A percentile compares a stretch with the other conserved stretches of the same genome.
Evolutionary conservation across 2,113 vertebrate genomes (phyloP).

Genomic region (Oryzias celebensis): DNA sequence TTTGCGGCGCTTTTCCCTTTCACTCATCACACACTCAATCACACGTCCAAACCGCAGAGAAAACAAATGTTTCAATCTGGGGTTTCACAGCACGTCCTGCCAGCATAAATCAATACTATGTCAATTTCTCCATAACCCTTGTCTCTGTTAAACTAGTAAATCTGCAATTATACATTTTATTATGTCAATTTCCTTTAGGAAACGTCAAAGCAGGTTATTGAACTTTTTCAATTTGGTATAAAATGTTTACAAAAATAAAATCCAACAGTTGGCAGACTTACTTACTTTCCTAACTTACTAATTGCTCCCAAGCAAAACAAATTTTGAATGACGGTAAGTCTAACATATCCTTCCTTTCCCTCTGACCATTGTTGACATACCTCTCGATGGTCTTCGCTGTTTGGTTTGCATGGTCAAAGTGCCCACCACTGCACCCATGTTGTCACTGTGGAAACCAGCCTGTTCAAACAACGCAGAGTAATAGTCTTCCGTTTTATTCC

Average conservation of each 20-base stretch:
- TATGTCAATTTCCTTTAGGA: too few species aligned
- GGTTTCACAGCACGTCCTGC: conserved; percentile 4
- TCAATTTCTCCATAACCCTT: neutral
- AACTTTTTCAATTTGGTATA: neutral
- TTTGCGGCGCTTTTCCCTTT: conserved; percentile 4
- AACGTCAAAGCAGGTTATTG: too few species aligned
- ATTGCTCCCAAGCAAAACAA: neutral
- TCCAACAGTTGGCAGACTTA: neutral
- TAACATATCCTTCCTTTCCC: neutral
- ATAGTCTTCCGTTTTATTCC: conserved; percentile 35
- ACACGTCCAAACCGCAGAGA: conserved; percentile 2
- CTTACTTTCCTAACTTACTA: neutral
- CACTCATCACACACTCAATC: conserved; percentile 3
- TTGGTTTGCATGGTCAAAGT: conserved; percentile 97
- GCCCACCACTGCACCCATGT: conserved; percentile 97
- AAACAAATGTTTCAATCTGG: conserved; percentile 43
- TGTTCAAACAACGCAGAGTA: conserved; percentile 58
- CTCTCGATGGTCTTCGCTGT: conserved; percentile 94
- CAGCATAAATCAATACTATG: neutral
- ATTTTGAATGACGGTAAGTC: neutral
- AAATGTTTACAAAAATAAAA: neutral
- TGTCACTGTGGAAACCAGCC: conserved; percentile 73
- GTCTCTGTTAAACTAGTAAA: neutral
- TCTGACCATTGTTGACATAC: conserved; percentile 76
- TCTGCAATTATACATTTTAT: neutral